Evolutionary conservation across 2,113 vertebrate genomes (phyloP).

Genomic region (Hippocampus abdominalis): DNA sequence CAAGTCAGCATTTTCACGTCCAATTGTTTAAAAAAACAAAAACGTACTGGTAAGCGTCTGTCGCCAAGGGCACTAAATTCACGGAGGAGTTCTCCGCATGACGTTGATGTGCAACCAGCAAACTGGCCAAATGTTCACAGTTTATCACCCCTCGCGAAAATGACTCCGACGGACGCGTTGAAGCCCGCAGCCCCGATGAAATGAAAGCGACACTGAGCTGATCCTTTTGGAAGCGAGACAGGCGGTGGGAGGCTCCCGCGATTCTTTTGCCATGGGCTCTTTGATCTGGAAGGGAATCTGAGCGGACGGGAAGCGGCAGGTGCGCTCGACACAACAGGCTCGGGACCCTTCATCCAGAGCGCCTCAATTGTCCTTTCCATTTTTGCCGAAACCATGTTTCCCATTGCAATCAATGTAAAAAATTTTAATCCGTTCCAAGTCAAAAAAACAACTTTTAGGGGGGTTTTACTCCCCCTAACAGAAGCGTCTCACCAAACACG

Average conservation of each 20-base stretch:
- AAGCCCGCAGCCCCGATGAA: constrained; percentile 7
- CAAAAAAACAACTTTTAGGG: too few relatives aligned
- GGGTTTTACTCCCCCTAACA: too few relatives aligned
- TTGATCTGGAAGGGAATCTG: constrained; percentile 16
- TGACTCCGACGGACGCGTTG: neutral
- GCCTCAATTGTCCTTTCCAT: neutral
- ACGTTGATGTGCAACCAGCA: neutral
- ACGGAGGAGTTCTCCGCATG: neutral
- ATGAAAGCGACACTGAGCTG: neutral
- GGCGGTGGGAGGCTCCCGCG: constrained; percentile 7
- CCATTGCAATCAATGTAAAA: too few relatives aligned
- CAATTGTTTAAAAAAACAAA: too few relatives aligned
- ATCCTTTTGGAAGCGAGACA: constrained; percentile 1
- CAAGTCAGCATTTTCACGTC: too few relatives aligned
- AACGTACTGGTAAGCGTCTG: neutral
- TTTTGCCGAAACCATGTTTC: neutral
- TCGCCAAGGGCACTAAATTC: neutral
- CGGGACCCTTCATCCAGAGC: constrained; percentile 9
- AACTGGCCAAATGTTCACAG: neutral
- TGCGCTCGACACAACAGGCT: constrained; percentile 19
- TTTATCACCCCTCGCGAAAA: neutral
- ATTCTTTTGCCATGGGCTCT: constrained; percentile 17
- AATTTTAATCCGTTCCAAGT: too few relatives aligned
- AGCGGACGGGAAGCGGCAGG: constrained; percentile 21
- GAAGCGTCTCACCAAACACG: too few relatives aligned